These are phyloP conservation scores for Platanista minor DNA, from an alignment of 2,113 vertebrate species.

Conservation along the genomic window DNA sequence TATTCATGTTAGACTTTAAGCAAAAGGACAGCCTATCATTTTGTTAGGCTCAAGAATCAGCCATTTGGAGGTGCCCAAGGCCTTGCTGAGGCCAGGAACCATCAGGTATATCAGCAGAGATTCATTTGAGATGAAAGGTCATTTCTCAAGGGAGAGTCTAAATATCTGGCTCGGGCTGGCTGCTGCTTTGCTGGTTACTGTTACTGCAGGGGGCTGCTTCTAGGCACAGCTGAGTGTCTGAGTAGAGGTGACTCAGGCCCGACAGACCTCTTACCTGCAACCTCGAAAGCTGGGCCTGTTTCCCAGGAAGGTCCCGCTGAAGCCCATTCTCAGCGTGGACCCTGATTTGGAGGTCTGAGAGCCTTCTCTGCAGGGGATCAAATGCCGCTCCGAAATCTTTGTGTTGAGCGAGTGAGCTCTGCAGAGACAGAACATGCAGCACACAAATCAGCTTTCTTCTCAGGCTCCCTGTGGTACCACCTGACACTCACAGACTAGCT, in stretches of 20 bases:
- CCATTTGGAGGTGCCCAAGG: neutral
- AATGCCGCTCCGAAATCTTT: slow-evolving; percentile 86
- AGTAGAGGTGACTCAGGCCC: rapidly evolving
- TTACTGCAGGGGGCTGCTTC: neutral
- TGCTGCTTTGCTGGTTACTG: rapidly evolving
- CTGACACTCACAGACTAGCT: neutral
- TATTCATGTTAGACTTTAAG: neutral
- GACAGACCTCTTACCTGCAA: slow-evolving; percentile 83
- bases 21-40: neutral
- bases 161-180: neutral
- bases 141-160: neutral
- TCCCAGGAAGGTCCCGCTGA: slow-evolving; percentile 86
- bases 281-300: slow-evolving; percentile 88
- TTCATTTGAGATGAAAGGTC: rapidly evolving
- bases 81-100: neutral
- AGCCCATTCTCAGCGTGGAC: slow-evolving; percentile 77
- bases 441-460: rapidly evolving
- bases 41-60: neutral
- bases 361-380: slow-evolving; percentile 78
- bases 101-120: neutral
- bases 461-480: rapidly evolving
- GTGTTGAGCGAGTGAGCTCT: slow-evolving; percentile 86
- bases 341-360: slow-evolving; percentile 78
- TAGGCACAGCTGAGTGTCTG: rapidly evolving
- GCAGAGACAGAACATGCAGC: neutral